phyloP scores from a whole-genome alignment of 2,797 vertebrate genomes.

The Rhinichthys osculus region DNA sequence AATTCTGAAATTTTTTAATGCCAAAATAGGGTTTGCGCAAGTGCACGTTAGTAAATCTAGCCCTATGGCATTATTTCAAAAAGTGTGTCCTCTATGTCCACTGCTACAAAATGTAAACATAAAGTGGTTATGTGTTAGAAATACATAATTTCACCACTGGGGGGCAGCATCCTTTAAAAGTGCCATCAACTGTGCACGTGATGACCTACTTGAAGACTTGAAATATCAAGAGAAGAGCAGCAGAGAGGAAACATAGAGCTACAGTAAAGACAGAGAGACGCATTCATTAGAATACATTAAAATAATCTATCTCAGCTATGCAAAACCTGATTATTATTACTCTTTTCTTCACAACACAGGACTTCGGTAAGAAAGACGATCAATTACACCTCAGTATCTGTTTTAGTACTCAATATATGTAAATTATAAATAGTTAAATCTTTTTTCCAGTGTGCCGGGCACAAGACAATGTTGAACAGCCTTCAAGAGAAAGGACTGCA shows the following conservation, averaged over 20 bases:
- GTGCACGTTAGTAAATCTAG: too few relatives aligned
- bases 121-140: too few relatives aligned
- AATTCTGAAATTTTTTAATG: background rate
- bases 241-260: background rate
- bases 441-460: conserved; percentile 9
- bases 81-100: background rate
- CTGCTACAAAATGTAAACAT: background rate
- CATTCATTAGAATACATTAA: background rate
- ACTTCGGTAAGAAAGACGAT: background rate
- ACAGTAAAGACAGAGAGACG: background rate
- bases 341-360: background rate
- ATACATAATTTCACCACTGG: background rate
- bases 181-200: background rate
- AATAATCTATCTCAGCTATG: conserved; percentile 9
- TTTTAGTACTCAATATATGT: background rate
- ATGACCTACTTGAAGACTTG: background rate
- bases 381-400: background rate
- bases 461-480: conserved; percentile 22
- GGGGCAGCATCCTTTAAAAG: background rate
- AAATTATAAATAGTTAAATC: background rate
- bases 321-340: background rate
- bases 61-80: background rate
- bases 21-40: too few relatives aligned
- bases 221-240: background rate
- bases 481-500: background rate